These are phyloP conservation scores for Yponomeuta cagnagella DNA, from an alignment of 2,888 invertebrate genomes.

Conservation along the genomic window DNA sequence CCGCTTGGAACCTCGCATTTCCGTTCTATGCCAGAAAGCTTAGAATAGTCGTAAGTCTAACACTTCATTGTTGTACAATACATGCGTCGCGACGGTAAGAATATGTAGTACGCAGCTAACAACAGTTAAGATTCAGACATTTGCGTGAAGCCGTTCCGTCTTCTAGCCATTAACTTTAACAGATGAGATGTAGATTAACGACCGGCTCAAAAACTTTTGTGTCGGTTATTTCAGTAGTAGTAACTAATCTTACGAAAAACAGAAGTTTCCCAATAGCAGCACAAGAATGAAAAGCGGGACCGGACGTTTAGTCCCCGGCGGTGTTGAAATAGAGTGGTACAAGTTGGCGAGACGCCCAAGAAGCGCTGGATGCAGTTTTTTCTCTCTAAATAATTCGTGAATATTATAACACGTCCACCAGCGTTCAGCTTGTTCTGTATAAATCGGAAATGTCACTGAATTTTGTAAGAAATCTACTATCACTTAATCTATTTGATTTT, in stretches of 20 bases:
- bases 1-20: slow-evolving; percentile 38
- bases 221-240: neutral
- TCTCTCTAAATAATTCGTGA: slow-evolving; percentile 10
- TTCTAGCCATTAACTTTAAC: neutral
- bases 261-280: slow-evolving; percentile 20
- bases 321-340: slow-evolving; percentile 56
- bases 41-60: no score
- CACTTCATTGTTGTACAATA: no score
- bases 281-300: slow-evolving; percentile 27
- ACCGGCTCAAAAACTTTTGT: neutral
- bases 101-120: neutral
- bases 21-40: slow-evolving; percentile 21
- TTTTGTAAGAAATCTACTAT: no score
- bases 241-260: slow-evolving; percentile 17
- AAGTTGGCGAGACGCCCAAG: slow-evolving; percentile 55
- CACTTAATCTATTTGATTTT: no score
- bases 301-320: slow-evolving; percentile 28
- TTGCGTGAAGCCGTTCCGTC: neutral
- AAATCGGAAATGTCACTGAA: no score
- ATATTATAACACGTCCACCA: neutral
- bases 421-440: neutral
- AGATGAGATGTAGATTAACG: neutral
- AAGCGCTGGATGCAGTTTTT: slow-evolving; percentile 37
- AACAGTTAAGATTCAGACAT: neutral
- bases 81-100: no score